Conservation (phyloP, 1,140 invertebrate genomes). For the Diachasmimorpha longicaudata region DNA sequence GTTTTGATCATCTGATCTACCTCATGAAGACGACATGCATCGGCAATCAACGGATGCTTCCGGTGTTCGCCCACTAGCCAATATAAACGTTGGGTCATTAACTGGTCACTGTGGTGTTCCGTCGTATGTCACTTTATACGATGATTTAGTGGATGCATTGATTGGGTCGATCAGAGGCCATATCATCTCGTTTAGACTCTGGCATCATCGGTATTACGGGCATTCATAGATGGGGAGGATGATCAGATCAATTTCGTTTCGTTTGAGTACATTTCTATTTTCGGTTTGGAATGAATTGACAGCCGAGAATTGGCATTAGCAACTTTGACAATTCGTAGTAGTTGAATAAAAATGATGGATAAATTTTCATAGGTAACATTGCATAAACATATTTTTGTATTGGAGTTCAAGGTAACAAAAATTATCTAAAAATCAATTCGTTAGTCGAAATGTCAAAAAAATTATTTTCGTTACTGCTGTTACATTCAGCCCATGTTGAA, state of each 20-base stretch:
- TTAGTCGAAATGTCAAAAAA: too few relatives aligned
- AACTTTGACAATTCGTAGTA: too few relatives aligned
- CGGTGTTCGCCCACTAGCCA: slow-evolving; percentile 54
- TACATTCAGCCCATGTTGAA: too few relatives aligned
- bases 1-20: slow-evolving; percentile 30
- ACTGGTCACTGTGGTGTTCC: slow-evolving; percentile 37
- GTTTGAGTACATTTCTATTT: slow-evolving; percentile 28
- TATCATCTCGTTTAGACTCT: slow-evolving; percentile 61
- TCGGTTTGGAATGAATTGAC: slow-evolving; percentile 12
- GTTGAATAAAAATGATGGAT: too few relatives aligned
- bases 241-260: slow-evolving; percentile 56
- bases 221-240: slow-evolving; percentile 56
- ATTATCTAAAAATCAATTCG: too few relatives aligned
- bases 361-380: too few relatives aligned
- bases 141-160: slow-evolving; percentile 64
- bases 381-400: too few relatives aligned
- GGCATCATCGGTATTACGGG: slow-evolving; percentile 53
- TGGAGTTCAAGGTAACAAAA: too few relatives aligned
- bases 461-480: too few relatives aligned
- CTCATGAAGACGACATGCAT: slow-evolving; percentile 59
- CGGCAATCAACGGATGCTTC: slow-evolving; percentile 60
- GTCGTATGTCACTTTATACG: slow-evolving; percentile 60
- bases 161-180: slow-evolving; percentile 63
- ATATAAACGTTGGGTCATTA: slow-evolving; percentile 22
- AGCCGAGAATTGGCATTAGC: slow-evolving; percentile 18